These are phyloP conservation scores for Eriosoma lanigerum DNA, from an alignment of 1,140 invertebrate genomes.

Conservation along the genomic window DNA sequence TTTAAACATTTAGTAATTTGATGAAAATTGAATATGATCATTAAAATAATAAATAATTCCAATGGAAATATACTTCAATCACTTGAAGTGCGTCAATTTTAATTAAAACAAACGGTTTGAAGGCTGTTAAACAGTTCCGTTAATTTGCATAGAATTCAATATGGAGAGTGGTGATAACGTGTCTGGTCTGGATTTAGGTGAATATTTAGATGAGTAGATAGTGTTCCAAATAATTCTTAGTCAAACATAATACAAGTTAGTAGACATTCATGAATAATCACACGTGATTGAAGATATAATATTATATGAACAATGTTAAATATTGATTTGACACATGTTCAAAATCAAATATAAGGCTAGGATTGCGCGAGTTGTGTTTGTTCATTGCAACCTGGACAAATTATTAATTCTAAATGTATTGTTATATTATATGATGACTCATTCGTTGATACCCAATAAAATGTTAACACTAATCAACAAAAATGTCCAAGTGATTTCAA, in stretches of 20 bases:
- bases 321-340: neutral
- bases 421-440: no score
- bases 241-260: neutral
- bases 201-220: neutral
- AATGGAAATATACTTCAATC: slow-evolving; percentile 13
- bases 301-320: neutral
- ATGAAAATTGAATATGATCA: no score
- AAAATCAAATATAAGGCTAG: neutral
- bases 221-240: neutral
- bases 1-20: no score
- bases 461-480: neutral
- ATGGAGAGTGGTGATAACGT: neutral
- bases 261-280: slow-evolving; percentile 13
- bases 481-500: no score
- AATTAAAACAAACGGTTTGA: neutral
- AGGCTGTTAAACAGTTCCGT: no score
- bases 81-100: neutral
- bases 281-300: neutral
- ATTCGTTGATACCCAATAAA: neutral
- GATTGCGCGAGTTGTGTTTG: neutral
- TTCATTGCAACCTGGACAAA: neutral
- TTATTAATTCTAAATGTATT: no score
- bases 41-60: no score
- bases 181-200: neutral
- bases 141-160: neutral